These are phyloP conservation scores for Coenonympha glycerion DNA, from an alignment of 2,888 invertebrate species.

Conservation along the genomic window DNA sequence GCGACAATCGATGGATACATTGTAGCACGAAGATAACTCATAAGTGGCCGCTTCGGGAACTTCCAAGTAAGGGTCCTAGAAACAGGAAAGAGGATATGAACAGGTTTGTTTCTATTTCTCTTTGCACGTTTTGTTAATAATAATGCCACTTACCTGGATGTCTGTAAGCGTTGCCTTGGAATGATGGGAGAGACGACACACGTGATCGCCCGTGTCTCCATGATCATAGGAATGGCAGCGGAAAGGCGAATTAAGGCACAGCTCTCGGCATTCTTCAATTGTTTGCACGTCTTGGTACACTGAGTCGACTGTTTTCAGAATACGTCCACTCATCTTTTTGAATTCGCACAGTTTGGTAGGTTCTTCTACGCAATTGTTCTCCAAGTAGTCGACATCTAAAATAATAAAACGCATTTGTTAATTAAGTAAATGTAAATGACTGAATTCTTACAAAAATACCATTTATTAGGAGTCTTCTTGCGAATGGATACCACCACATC, in stretches of 20 bases:
- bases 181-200: constrained; percentile 94
- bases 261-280: constrained; percentile 90
- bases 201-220: constrained; percentile 94
- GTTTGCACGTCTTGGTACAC: constrained; percentile 93
- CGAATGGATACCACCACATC: too few species aligned
- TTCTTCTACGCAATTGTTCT: constrained; percentile 95
- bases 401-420: constrained; percentile 21
- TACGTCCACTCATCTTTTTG: constrained; percentile 90
- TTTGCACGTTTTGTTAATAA: not conserved
- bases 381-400: constrained; percentile 85
- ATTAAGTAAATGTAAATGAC: too few species aligned
- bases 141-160: constrained; percentile 78
- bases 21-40: constrained; percentile 94
- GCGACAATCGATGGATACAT: constrained; percentile 94
- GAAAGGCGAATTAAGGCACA: constrained; percentile 92
- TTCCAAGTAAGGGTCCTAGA: constrained; percentile 89
- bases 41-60: constrained; percentile 94
- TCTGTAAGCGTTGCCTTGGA: constrained; percentile 91
- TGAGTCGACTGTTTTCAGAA: constrained; percentile 94
- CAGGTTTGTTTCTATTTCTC: not conserved
- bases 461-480: too few species aligned
- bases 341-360: constrained; percentile 96
- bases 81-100: constrained; percentile 10
- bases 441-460: too few species aligned
- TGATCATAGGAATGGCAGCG: constrained; percentile 95